Conservation (phyloP, 2,888 invertebrate genomes). For the Spisula subtruncata region DNA sequence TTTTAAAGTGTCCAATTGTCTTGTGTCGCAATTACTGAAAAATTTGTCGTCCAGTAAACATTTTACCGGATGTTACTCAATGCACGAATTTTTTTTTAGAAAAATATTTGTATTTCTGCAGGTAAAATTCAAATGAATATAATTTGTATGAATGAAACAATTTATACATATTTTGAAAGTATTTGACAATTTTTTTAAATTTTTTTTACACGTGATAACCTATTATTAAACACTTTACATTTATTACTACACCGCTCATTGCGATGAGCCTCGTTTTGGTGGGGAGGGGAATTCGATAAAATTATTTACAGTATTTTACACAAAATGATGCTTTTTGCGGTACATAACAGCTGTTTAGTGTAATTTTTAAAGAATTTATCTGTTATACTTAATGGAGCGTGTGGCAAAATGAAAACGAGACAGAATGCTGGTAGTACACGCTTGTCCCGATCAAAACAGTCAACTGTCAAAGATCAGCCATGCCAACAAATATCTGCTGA, state of each 20-base stretch:
- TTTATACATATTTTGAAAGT: too few relatives aligned
- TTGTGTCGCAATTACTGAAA: background rate
- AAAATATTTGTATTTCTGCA: background rate
- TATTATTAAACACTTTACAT: background rate
- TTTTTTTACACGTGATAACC: too few relatives aligned
- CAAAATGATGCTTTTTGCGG: background rate
- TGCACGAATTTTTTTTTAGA: background rate
- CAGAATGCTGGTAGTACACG: background rate
- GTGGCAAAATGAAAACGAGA: conserved; percentile 10
- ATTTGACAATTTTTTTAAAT: too few relatives aligned
- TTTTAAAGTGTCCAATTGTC: background rate
- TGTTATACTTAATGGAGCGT: background rate
- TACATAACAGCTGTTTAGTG: background rate
- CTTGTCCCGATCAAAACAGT: conserved; percentile 3
- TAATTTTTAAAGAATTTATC: background rate
- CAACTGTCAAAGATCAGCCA: background rate
- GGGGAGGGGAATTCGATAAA: conserved; percentile 35
- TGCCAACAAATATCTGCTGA: background rate
- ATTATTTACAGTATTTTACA: background rate
- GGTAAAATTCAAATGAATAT: too few relatives aligned
- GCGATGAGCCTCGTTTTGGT: conserved; percentile 50
- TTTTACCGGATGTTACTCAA: background rate
- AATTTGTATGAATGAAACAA: too few relatives aligned
- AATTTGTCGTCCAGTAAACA: background rate
- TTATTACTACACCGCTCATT: background rate